These are phyloP conservation scores for Ammospiza caudacuta DNA, from an alignment of 2,113 vertebrate genomes.

Conservation along the genomic window DNA sequence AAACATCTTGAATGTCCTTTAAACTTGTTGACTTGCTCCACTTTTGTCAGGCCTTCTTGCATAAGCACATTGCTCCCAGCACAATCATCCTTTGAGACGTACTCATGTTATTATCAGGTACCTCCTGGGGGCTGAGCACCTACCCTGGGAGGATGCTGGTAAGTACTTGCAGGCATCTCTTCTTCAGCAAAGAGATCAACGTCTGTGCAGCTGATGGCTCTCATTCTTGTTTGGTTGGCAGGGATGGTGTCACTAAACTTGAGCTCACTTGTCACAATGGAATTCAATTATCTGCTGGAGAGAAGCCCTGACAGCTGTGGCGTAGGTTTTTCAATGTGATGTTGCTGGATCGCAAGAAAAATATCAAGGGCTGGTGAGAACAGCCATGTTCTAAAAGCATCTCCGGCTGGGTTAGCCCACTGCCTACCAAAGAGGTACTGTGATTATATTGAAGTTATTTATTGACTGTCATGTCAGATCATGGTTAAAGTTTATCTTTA, in stretches of 20 bases:
- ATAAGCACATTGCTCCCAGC: neutral
- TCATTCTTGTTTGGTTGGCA: slow-evolving; percentile 29
- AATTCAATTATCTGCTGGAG: slow-evolving; percentile 62
- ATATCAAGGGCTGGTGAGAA: slow-evolving; percentile 65
- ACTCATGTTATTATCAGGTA: neutral
- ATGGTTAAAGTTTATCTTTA: slow-evolving; percentile 28
- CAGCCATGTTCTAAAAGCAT: slow-evolving; percentile 62
- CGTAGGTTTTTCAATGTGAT: slow-evolving; percentile 62
- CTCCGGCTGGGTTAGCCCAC: slow-evolving; percentile 54
- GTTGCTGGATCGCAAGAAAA: slow-evolving; percentile 51
- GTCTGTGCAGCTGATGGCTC: slow-evolving; percentile 1
- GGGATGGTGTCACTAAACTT: slow-evolving; percentile 45
- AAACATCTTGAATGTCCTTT: slow-evolving; percentile 23
- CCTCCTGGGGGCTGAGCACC: slow-evolving; percentile 1
- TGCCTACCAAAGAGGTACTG: slow-evolving; percentile 24
- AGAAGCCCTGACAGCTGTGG: slow-evolving; percentile 66
- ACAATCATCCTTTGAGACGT: neutral
- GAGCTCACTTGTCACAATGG: slow-evolving; percentile 64
- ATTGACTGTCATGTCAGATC: neutral
- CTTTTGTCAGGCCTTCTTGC: slow-evolving; percentile 16
- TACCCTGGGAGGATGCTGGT: neutral
- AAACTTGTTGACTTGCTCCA: slow-evolving; percentile 27
- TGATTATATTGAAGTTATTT: slow-evolving; percentile 30
- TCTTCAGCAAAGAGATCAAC: neutral
- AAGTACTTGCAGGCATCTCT: slow-evolving; percentile 3